Conservation (phyloP, 2,888 invertebrate genomes). For the Podotricha telesiphe region DNA sequence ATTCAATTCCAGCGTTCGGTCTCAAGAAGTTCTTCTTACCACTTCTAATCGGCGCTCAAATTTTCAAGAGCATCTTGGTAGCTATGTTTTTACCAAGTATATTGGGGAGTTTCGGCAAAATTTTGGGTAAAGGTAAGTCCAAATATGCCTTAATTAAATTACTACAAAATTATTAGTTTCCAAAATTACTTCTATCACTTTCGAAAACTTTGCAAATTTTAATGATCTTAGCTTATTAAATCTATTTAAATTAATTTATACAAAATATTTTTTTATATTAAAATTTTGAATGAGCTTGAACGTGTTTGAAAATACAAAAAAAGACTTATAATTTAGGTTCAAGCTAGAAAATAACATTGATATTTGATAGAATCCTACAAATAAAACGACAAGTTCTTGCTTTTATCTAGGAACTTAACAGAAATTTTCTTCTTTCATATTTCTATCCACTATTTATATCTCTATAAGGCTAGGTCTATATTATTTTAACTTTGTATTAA, state of each 20-base stretch:
- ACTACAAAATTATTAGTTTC: constrained; percentile 18
- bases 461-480: too few species aligned
- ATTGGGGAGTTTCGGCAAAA: constrained; percentile 91
- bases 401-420: too few species aligned
- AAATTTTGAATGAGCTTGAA: background rate
- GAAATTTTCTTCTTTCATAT: too few species aligned
- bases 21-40: constrained; percentile 93
- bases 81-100: constrained; percentile 94
- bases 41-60: constrained; percentile 90
- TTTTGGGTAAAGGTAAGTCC: constrained; percentile 90
- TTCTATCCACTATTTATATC: too few species aligned
- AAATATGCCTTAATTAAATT: constrained; percentile 41
- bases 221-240: constrained; percentile 29
- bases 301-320: too few species aligned
- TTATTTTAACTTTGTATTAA: too few species aligned
- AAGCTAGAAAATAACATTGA: too few species aligned
- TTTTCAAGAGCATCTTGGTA: constrained; percentile 91
- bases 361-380: too few species aligned
- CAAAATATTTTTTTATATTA: background rate
- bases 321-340: too few species aligned
- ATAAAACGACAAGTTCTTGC: too few species aligned
- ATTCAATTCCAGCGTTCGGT: constrained; percentile 87
- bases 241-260: background rate
- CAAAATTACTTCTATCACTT: constrained; percentile 23
- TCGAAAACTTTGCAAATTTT: constrained; percentile 29